These are phyloP conservation scores for Leptodactylus fallax DNA, from an alignment of 2,797 vertebrate species.

Conservation along the genomic window DNA sequence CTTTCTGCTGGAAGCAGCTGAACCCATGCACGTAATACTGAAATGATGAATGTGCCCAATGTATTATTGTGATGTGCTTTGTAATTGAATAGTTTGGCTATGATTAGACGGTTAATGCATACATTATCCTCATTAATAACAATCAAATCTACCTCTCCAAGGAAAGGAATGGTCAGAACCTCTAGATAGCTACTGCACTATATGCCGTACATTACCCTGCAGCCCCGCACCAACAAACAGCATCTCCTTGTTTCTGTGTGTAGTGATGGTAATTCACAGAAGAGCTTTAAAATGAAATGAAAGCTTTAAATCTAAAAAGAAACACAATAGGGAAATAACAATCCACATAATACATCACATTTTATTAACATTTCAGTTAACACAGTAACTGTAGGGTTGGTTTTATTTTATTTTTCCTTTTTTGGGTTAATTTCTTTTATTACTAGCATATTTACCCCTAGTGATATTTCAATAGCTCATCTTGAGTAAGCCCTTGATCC, in stretches of 20 bases:
- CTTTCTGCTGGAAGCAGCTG: not conserved
- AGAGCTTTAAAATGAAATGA: slow-evolving; percentile 51
- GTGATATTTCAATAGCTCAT: not conserved
- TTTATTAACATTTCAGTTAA: slow-evolving; percentile 51
- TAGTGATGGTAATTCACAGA: slow-evolving; percentile 29
- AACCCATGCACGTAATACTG: not conserved
- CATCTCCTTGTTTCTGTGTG: slow-evolving; percentile 4
- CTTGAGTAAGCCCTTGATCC: not conserved
- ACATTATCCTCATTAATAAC: slow-evolving; percentile 39
- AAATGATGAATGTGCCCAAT: not conserved
- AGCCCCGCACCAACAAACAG: not conserved
- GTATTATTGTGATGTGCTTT: slow-evolving; percentile 18
- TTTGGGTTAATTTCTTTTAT: slow-evolving; percentile 24
- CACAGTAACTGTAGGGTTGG: not conserved
- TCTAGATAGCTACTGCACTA: not conserved
- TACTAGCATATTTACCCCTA: slow-evolving; percentile 25
- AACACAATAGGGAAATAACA: slow-evolving; percentile 35
- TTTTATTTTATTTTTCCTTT: slow-evolving; percentile 2
- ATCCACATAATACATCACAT: slow-evolving; percentile 29
- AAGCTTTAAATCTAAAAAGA: slow-evolving; percentile 56
- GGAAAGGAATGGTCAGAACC: slow-evolving; percentile 16
- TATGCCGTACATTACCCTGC: slow-evolving; percentile 28
- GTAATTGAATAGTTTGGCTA: slow-evolving; percentile 33
- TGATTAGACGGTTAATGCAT: slow-evolving; percentile 32
- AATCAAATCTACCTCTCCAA: slow-evolving; percentile 33